Evolutionary conservation across 2,888 invertebrate species (phyloP), one percentile per base, ranked within the genome.

Genomic region (Cistogaster globosa): DNA sequence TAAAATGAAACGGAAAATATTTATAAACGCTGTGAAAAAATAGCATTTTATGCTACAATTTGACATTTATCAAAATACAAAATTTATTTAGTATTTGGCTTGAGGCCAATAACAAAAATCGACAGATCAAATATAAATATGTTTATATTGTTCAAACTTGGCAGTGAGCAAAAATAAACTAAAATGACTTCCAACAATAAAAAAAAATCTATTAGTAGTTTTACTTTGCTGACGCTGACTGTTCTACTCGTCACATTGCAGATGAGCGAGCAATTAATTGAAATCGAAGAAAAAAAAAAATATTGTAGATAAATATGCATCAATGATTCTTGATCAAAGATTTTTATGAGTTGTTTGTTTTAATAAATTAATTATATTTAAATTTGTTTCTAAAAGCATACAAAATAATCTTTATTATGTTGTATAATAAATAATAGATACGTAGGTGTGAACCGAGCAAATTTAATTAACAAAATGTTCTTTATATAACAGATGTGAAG

Each of bases 121-220:
- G n/a, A 45, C 67, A 53, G 42, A 80, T 74, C 53, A 60, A 26
- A 60, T 12, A 36, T 20, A 55, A 71, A 67, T 38, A 60, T 60
- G 26, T 74, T 16, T 42, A 76, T 60, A 68, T 68, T 67, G 55
- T 67, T 83, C 57, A 84, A 84, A 84, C 72, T 84, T 80, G 84
- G 84, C 84, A 77, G 60, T 77, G 80, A 38, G 36, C 53, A 65
- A 71, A 42, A 74, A 80, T 74, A 60, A 68, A 68, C 67, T 45
- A 26, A 32, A 67, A 74, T 79, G 18, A 74, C 72, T 72, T 65
- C 36, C 48, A 62, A 62, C 53, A 80, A 51, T 32, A 45, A 65
- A 45, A 36, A 11, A 16, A 7, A 22, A 32, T 48, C 42, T 55
- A 18, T 48, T 67, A n/a, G 6, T 45, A 26, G n/a, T 26, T 48